Evolutionary conservation across 2,113 vertebrate species (phyloP).

Genomic region (Mobula birostris): DNA sequence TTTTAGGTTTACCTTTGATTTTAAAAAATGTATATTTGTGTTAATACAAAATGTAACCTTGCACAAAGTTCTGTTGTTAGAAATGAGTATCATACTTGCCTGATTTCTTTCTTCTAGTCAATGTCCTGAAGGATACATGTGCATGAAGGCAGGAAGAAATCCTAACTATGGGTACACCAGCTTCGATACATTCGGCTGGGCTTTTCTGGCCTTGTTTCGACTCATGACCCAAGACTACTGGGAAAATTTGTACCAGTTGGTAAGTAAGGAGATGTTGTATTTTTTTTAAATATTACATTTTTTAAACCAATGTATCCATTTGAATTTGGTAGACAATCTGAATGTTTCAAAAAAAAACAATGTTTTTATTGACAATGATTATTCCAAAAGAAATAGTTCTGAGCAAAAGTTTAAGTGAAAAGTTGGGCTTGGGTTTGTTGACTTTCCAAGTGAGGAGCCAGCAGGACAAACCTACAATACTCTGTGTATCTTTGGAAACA

Average conservation of each 20-base stretch:
- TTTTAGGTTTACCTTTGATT: too few species aligned
- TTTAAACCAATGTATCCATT: neutral
- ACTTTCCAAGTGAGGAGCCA: neutral
- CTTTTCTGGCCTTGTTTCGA: constrained; percentile 91
- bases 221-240: constrained; percentile 99
- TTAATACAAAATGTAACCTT: neutral
- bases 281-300: neutral
- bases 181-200: constrained; percentile 97
- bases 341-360: neutral
- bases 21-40: neutral
- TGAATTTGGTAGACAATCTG: neutral
- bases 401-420: neutral
- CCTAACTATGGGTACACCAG: constrained; percentile 97
- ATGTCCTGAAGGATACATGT: constrained; percentile 87
- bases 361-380: neutral
- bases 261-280: constrained; percentile 49
- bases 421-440: neutral
- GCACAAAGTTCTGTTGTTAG: neutral
- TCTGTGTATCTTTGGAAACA: neutral
- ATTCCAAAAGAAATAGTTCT: neutral
- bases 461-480: neutral
- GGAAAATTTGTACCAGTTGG: constrained; percentile 95
- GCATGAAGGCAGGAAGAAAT: constrained; percentile 94
- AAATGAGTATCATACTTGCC: neutral
- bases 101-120: constrained; percentile 56